Evolutionary conservation across 2,888 invertebrate genomes (phyloP).

Genomic region (Erebia aethiops): DNA sequence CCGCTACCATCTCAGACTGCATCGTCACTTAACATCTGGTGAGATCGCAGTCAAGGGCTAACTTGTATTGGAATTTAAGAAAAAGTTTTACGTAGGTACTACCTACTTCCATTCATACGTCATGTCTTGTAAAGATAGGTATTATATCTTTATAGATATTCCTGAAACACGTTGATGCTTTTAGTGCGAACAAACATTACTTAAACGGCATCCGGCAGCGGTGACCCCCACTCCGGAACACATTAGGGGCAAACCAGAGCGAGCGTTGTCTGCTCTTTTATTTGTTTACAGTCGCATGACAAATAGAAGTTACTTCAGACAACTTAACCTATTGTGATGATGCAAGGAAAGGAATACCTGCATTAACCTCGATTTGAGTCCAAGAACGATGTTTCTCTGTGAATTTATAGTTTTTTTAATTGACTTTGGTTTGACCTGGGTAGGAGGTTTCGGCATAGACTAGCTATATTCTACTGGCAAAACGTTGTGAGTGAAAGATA

Average conservation of each 20-base stretch:
- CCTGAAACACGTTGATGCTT: constrained; percentile 60
- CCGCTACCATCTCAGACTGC: too few relatives aligned
- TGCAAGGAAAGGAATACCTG: too few relatives aligned
- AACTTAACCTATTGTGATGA: neutral
- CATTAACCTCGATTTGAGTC: too few relatives aligned
- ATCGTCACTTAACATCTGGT: too few relatives aligned
- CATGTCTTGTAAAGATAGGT: neutral
- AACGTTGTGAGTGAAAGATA: too few relatives aligned
- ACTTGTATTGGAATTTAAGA: too few relatives aligned
- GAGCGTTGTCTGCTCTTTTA: constrained; percentile 45
- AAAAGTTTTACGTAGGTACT: neutral
- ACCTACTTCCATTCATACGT: neutral
- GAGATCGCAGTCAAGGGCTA: too few relatives aligned
- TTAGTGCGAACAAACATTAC: constrained; percentile 76
- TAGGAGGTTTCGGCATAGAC: too few relatives aligned
- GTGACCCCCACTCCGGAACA: constrained; percentile 59
- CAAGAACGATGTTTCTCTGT: too few relatives aligned
- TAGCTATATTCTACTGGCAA: too few relatives aligned
- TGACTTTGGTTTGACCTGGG: too few relatives aligned
- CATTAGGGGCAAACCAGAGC: constrained; percentile 62
- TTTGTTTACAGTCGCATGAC: constrained; percentile 22
- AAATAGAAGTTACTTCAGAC: neutral
- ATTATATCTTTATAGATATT: constrained; percentile 10
- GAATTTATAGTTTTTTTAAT: too few relatives aligned
- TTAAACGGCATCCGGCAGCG: constrained; percentile 68